Base-by-base conservation (phyloP, 2,797 vertebrate genomes). In the Semaprochilodus insignis region DNA sequence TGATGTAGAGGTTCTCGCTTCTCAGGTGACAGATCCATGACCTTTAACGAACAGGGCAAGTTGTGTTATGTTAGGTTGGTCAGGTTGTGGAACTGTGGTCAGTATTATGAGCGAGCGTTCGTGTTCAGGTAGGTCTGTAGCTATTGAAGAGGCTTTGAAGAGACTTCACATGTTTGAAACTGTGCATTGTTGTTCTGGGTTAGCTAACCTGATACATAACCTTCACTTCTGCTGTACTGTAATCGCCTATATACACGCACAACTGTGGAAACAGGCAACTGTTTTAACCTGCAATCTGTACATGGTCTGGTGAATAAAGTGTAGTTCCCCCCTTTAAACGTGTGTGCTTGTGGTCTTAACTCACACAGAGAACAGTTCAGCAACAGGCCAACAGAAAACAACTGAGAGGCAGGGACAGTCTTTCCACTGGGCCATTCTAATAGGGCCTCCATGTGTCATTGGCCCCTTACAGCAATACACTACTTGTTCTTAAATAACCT, bases 161-260 rank as follows among this genome's bases (percentile, higher is more conserved):
- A 31, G 17, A 23, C 23, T 60, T 60, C 57, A 60, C 6, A n/a
- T 60, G 31, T n/a, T 25, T 74, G 19, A 27, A 17, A 40, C 10
- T 8, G 36, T 19, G 19, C 11, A n/a, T 8, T 17, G 27, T 4
- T 15, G 31, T 44, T n/a, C 31, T 23, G 54, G 54, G 60, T 57
- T 4, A 74, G 4, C 16, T 57, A 40, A 36, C 54, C 48, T 23
- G 25, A 74, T 31, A 5, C 54, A 74, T 57, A 44, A 31, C 34
- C 55, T 78, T 63, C 65, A 76, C 48, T 77, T 75, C 67, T 81
- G 85, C 70, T 83, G 77, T 88, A 91, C 90, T 92, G 88, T 90
- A 90, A 81, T 52, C 85, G 84, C 89, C 75, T n/a, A 80, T 55
- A 86, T 8, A 83, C 82, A 67, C 81, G 83, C 90, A 92, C 91